Evolutionary conservation across 2,797 vertebrate genomes (phyloP).

Genomic region (Denticeps clupeoides): DNA sequence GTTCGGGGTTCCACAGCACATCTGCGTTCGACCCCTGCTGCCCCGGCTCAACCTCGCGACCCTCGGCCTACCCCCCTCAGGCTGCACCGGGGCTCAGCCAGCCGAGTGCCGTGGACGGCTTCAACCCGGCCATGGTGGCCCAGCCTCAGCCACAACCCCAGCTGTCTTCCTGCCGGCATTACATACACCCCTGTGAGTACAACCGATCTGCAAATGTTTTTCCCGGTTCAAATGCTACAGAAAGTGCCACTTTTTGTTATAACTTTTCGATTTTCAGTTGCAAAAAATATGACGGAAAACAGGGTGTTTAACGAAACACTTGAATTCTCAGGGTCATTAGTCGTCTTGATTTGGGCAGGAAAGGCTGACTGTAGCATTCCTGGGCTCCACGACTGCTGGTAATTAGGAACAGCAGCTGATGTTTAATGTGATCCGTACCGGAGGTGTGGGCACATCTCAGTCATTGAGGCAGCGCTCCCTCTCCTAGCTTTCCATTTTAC

Average conservation of each 20-base stretch:
- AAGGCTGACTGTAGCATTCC: no score
- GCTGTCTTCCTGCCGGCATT: conserved; percentile 87
- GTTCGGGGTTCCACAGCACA: conserved; percentile 75
- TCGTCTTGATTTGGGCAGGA: no score
- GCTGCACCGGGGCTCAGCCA: conserved; percentile 75
- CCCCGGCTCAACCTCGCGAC: conserved; percentile 80
- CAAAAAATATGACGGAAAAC: no score
- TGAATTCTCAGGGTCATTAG: no score
- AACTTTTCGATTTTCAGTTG: no score
- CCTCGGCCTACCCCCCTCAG: conserved; percentile 77
- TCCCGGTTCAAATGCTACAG: no score
- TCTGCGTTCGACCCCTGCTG: conserved; percentile 97
- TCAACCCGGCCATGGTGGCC: conserved; percentile 73
- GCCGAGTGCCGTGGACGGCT: conserved; percentile 71
- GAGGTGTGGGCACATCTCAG: conserved; percentile 33
- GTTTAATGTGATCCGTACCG: conserved; percentile 48
- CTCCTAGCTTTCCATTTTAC: conserved; percentile 26
- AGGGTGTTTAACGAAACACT: no score
- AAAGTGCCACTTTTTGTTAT: no score
- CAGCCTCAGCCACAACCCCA: conserved; percentile 78
- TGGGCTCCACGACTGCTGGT: conserved; percentile 33
- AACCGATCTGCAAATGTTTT: no score
- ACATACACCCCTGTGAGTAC: conserved; percentile 65
- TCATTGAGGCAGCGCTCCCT: conserved; percentile 24
- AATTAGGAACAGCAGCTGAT: conserved; percentile 45